Base-by-base conservation (phyloP, 2,888 invertebrate genomes). In the Hedya salicella region DNA sequence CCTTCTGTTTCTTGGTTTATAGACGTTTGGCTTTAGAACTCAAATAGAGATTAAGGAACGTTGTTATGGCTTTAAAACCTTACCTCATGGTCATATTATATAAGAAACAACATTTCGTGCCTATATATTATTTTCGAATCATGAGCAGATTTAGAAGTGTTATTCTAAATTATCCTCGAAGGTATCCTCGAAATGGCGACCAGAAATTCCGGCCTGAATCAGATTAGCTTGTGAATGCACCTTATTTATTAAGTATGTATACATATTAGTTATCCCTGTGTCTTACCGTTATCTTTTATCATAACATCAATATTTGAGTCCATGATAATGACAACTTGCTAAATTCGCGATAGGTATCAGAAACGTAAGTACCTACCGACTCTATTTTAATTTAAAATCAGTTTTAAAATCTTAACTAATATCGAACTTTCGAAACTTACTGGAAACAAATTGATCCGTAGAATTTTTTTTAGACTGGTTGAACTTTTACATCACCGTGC, bases 251-350 rank as follows among this genome's bases (percentile, higher is more conserved):
- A 25, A 53, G n/a, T 56, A 56, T 40, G 63, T 50, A 40, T 40
- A n/a, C n/a, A 61, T 50, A 6, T 36, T 44, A 63, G 30, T n/a
- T 63, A 36, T 50, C 59, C 44, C 49, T 40, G 36, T 44, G 52
- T 53, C 70, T 69, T 69, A 59, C 61, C 60, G 52, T 65, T 61
- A 54, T 62, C 68, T 52, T 52, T 63, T 62, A 67, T 57, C 62
- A 65, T 50, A 62, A 60, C 56, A 68, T 62, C 61, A 66, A 65
- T 62, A 62, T 62, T 68, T 68, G 48, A 57, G 32, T 57, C 32
- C 60, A 61, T 52, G 65, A 65, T 65, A 66, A 61, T 61, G 42
- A 60, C 39, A 30, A 60, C 65, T 60, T 66, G 60, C 53, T 39
- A 61, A 66, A 54, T 54, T 53, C 25, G 21, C 53, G 42, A 42